Evolutionary conservation across 2,113 vertebrate genomes (phyloP).

Genomic region (Mesocricetus auratus): DNA sequence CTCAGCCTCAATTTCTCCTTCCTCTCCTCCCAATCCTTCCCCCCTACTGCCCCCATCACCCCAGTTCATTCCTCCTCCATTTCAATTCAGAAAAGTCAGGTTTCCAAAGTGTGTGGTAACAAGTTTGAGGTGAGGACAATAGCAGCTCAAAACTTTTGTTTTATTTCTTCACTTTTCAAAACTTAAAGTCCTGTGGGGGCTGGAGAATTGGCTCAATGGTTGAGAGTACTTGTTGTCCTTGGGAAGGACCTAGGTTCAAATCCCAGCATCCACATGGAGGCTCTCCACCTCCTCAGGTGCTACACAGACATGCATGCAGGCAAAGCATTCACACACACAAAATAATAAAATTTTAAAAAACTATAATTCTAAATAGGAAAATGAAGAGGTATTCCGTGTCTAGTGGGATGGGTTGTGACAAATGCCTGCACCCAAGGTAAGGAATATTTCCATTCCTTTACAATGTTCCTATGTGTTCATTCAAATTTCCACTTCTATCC

Average conservation of each 20-base stretch:
- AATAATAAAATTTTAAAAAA: neutral
- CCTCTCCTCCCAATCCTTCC: neutral
- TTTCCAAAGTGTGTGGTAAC: slow-evolving; percentile 4
- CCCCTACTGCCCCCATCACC: neutral
- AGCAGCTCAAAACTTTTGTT: neutral
- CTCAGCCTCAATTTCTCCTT: neutral
- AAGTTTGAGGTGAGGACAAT: neutral
- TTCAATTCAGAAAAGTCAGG: neutral
- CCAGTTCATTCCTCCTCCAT: neutral
- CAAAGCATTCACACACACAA: neutral
- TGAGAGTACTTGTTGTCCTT: neutral
- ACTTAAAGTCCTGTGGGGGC: neutral
- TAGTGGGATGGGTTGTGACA: neutral
- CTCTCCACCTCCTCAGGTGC: neutral
- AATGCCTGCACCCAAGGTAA: neutral
- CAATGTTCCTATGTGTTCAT: neutral
- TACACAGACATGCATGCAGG: neutral
- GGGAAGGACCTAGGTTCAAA: neutral
- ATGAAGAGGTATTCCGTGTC: slow-evolving; percentile 19
- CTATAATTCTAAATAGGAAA: slow-evolving; percentile 2
- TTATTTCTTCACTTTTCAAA: slow-evolving; percentile 29
- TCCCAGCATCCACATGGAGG: neutral
- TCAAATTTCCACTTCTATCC: neutral
- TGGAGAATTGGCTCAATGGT: neutral
- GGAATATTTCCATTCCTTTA: neutral